Base-by-base conservation (phyloP, 2,113 vertebrate species). In the Nothocercus nigrocapillus region DNA sequence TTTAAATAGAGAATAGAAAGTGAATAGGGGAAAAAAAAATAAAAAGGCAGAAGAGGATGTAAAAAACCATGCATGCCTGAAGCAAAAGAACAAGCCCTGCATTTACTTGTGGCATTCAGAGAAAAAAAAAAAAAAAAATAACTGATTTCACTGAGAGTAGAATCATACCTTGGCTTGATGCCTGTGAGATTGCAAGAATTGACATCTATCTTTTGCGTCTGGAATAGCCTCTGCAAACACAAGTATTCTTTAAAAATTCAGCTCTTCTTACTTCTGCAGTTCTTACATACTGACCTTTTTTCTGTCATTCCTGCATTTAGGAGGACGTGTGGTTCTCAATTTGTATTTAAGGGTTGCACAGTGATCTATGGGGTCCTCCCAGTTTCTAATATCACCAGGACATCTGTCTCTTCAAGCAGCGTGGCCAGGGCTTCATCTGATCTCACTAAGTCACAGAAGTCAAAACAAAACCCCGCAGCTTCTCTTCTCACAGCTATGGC, bases 1-100 rank as follows among this genome's bases (percentile, higher is more conserved):
- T 59, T 82, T 74, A 63, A 70, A 91, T 15, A 75, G 30, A 82
- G 58, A 90, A 42, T 15, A 78, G 89, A 59, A 97, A 94, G 40
- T 51, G 7, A 92, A 88, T 16, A 44, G 54, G 58, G 2, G 45
- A 77, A 62, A 76, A 12, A 12, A 30, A 88, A 69, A 18, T 11
- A 49, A 1, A 28, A 28, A 76, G 45, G 40, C 47, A 90, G 80
- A 90, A 90, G 64, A 95, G n/a, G 42, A 93, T 75, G 61, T 59
- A 76, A 72, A 25, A 54, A 77, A 81, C 11, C 17, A 28, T 44
- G 25, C 32, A 42, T 21, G 72, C 56, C 85, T 78, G 40, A 91
- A 91, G 78, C 74, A 87, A 62, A 83, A 82, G 69, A 87, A 78
- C 63, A 95, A 95, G 74, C 44, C 3, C 44, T 59, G 59, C 75